Evolutionary conservation across 2,797 vertebrate genomes (phyloP).

Genomic region (Channa striata): DNA sequence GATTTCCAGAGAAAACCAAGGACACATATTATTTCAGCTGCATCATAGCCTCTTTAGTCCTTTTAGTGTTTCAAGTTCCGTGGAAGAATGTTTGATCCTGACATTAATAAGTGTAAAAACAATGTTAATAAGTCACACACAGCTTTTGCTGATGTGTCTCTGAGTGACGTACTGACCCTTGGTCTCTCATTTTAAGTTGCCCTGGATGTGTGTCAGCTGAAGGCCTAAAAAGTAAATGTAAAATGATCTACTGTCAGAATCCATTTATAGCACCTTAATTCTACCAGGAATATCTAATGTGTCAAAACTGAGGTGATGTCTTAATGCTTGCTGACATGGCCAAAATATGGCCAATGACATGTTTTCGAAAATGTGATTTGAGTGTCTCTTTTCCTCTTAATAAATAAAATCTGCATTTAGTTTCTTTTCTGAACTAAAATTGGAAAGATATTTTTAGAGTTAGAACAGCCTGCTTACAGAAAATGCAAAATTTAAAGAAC

Average conservation of each 20-base stretch:
- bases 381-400: too few relatives aligned
- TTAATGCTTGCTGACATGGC: background rate
- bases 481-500: constrained; percentile 39
- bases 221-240: constrained; percentile 47
- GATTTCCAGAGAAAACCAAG: too few relatives aligned
- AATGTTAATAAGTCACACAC: too few relatives aligned
- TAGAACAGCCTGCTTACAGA: too few relatives aligned
- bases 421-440: too few relatives aligned
- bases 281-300: background rate
- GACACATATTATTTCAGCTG: too few relatives aligned
- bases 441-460: too few relatives aligned
- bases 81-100: too few relatives aligned
- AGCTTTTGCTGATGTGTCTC: background rate
- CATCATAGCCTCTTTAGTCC: too few relatives aligned
- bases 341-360: background rate
- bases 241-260: constrained; percentile 36
- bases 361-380: background rate
- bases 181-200: background rate
- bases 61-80: too few relatives aligned
- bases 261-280: constrained; percentile 31
- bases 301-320: constrained; percentile 1
- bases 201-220: constrained; percentile 32
- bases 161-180: background rate
- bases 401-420: too few relatives aligned
- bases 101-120: too few relatives aligned